Evolutionary conservation across 2,113 vertebrate genomes (phyloP).

Genomic region (Phrynosoma platyrhinos): DNA sequence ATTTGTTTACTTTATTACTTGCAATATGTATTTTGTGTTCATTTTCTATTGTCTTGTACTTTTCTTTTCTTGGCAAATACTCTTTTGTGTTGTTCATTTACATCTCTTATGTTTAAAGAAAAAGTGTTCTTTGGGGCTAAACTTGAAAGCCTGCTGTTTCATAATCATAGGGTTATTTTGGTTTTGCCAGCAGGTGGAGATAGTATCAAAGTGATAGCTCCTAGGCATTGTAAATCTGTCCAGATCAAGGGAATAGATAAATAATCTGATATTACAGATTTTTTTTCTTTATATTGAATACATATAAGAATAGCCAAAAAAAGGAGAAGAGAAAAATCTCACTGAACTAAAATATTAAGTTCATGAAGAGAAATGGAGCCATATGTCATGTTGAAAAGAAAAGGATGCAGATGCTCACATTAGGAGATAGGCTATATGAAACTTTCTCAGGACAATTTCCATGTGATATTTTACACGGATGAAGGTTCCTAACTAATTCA

Average conservation of each 20-base stretch:
- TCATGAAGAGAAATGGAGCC: conserved; percentile 3
- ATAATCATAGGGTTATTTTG: neutral
- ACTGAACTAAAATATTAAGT: conserved; percentile 21
- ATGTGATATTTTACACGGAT: neutral
- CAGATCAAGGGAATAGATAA: conserved; percentile 23
- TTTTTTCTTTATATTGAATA: neutral
- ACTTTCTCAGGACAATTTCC: neutral
- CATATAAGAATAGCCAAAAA: neutral
- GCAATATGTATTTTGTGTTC: neutral
- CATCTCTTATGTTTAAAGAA: neutral
- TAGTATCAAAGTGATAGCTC: conserved; percentile 6
- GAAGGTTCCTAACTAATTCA: neutral
- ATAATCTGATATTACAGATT: conserved; percentile 12
- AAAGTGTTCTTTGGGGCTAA: neutral
- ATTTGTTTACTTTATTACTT: neutral
- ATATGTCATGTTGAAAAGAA: neutral
- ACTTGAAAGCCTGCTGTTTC: conserved; percentile 25
- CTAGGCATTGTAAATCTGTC: conserved; percentile 21
- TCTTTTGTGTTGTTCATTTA: neutral
- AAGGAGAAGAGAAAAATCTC: neutral
- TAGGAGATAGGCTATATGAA: neutral
- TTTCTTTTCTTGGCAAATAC: conserved; percentile 1
- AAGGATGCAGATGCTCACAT: neutral
- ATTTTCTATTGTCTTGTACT: conserved; percentile 16
- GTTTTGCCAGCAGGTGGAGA: conserved; percentile 26